phyloP scores from a whole-genome alignment of 2,888 invertebrate species.

The Platycheirus rosarum region DNA sequence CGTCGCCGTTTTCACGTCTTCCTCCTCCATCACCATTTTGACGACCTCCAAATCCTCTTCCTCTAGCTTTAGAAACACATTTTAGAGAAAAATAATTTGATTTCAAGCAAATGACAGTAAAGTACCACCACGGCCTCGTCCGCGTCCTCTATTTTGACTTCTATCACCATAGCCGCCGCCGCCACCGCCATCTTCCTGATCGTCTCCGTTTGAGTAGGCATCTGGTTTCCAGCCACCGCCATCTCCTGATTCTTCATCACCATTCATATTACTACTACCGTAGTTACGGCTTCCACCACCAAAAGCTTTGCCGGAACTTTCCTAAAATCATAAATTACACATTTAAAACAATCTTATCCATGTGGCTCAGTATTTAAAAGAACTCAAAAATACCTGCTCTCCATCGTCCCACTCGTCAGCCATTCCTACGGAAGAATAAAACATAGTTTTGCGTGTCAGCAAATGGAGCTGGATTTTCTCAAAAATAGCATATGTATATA shows the following conservation, averaged over 20 bases:
- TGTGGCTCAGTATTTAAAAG: background rate
- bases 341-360: background rate
- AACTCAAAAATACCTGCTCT: constrained; percentile 47
- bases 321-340: constrained; percentile 11
- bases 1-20: constrained; percentile 76
- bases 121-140: constrained; percentile 58
- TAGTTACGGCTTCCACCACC: constrained; percentile 55
- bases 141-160: constrained; percentile 47
- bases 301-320: constrained; percentile 61
- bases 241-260: constrained; percentile 13
- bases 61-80: constrained; percentile 2
- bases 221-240: constrained; percentile 47
- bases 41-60: constrained; percentile 51
- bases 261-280: background rate
- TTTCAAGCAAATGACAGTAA: background rate
- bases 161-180: constrained; percentile 69
- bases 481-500: constrained; percentile 22
- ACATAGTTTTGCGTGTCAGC: constrained; percentile 58
- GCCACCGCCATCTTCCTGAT: constrained; percentile 38
- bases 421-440: constrained; percentile 73
- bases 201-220: constrained; percentile 19
- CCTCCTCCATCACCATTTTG: constrained; percentile 80
- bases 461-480: constrained; percentile 34
- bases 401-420: constrained; percentile 70
- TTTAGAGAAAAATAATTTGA: constrained; percentile 55